Conservation (phyloP, 2,888 invertebrate species). For the Papilio elwesi region DNA sequence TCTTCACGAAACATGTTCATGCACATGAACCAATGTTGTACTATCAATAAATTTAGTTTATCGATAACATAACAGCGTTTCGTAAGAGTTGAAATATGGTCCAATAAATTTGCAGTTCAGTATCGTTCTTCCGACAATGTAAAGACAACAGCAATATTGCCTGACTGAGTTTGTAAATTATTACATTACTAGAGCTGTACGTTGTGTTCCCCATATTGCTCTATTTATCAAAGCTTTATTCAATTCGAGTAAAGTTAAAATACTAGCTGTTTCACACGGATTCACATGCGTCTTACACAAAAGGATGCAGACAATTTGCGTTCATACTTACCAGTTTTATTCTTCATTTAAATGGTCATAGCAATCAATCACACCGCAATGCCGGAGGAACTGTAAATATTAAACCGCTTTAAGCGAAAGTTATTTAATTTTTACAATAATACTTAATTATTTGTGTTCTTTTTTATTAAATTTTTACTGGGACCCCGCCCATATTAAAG, state of each 20-base stretch:
- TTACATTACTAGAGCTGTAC: slow-evolving; percentile 26
- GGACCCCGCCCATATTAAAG: too few species aligned
- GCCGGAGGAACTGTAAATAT: too few species aligned
- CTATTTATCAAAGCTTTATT: slow-evolving; percentile 8
- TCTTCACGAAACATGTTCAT: too few species aligned
- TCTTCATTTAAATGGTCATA: too few species aligned
- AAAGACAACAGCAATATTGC: slow-evolving; percentile 32
- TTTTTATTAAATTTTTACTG: too few species aligned
- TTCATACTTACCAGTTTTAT: not conserved
- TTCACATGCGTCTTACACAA: not conserved
- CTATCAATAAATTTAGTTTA: not conserved
- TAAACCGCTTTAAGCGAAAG: too few species aligned
- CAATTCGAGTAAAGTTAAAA: not conserved
- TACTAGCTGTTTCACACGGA: not conserved
- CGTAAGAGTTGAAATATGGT: slow-evolving; percentile 27
- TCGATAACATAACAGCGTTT: slow-evolving; percentile 25
- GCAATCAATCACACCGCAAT: too few species aligned
- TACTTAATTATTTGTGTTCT: too few species aligned
- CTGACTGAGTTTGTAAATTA: slow-evolving; percentile 31
- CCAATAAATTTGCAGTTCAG: slow-evolving; percentile 27
- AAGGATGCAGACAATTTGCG: not conserved
- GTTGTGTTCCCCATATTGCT: slow-evolving; percentile 13
- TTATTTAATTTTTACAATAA: too few species aligned
- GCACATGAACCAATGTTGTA: too few species aligned
- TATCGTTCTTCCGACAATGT: slow-evolving; percentile 29